Conservation (phyloP, 2,797 vertebrate genomes). For the Thalassophryne amazonica region DNA sequence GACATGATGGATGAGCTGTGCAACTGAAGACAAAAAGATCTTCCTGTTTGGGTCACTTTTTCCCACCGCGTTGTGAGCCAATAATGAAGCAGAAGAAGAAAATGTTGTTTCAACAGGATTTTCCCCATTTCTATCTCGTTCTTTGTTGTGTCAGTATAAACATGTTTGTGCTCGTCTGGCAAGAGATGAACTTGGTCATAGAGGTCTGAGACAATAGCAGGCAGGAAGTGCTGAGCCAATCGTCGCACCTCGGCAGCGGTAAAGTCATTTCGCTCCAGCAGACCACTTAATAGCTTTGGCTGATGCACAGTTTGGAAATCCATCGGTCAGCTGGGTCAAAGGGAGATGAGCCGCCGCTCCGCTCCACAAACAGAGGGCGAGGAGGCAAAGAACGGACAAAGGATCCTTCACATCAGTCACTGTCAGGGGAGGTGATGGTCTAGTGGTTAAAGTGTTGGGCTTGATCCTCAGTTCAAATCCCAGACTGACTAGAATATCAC, state of each 20-base stretch:
- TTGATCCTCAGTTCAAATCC: no score
- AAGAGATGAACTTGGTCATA: conserved; percentile 71
- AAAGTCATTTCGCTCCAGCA: conserved; percentile 69
- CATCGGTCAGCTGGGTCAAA: conserved; percentile 52
- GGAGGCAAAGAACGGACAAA: conserved; percentile 28
- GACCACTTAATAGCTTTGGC: conserved; percentile 71
- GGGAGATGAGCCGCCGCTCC: conserved; percentile 49
- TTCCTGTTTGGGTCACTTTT: conserved; percentile 24
- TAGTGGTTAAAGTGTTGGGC: no score
- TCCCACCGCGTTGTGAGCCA: conserved; percentile 23
- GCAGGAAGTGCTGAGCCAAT: conserved; percentile 60
- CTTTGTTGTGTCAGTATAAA: conserved; percentile 58
- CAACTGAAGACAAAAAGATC: conserved; percentile 4
- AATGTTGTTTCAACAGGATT: conserved; percentile 24
- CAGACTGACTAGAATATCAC: no score
- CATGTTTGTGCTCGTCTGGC: conserved; percentile 55
- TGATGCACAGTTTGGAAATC: conserved; percentile 62
- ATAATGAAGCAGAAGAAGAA: conserved; percentile 47
- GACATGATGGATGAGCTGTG: conserved; percentile 30
- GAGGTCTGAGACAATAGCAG: conserved; percentile 61
- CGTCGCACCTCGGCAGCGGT: conserved; percentile 39
- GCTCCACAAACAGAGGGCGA: conserved; percentile 37
- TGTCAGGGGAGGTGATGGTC: no score
- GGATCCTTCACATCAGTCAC: conserved; percentile 20
- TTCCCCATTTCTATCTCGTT: conserved; percentile 45